Percentiles rank a stretch among this genome's conserved stretches.
Conservation (phyloP, 2,797 vertebrate genomes). For the Picus viridis region DNA sequence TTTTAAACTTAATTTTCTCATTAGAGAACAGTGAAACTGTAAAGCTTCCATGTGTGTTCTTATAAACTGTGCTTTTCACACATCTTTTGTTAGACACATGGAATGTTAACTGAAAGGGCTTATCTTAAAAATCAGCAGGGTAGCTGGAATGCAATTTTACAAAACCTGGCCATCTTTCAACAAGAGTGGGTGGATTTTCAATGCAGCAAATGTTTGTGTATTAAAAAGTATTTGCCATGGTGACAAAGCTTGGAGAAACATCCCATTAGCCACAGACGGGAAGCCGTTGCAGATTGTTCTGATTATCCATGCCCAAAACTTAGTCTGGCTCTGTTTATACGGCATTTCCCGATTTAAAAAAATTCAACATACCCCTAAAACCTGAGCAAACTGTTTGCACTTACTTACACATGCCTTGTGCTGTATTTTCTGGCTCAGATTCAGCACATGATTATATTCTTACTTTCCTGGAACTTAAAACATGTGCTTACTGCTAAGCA, state of each 20-base stretch:
- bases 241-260: conserved; percentile 85
- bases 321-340: conserved; percentile 76
- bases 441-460: conserved; percentile 67
- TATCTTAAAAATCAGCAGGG: conserved; percentile 83
- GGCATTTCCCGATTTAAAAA: conserved; percentile 62
- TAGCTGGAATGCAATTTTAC: conserved; percentile 83
- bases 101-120: conserved; percentile 79
- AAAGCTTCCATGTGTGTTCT: conserved; percentile 68
- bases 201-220: conserved; percentile 86
- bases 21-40: conserved; percentile 61
- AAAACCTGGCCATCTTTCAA: conserved; percentile 85
- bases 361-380: conserved; percentile 68
- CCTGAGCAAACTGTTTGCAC: conserved; percentile 65
- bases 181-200: conserved; percentile 85
- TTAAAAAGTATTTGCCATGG: conserved; percentile 86
- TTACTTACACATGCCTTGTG: conserved; percentile 68
- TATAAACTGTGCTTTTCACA: conserved; percentile 74
- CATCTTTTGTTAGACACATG: conserved; percentile 77
- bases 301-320: conserved; percentile 81
- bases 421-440: conserved; percentile 58
- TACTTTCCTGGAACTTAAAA: conserved; percentile 69
- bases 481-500: conserved; percentile 67
- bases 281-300: conserved; percentile 83
- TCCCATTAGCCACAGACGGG: conserved; percentile 84
- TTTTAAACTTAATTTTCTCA: conserved; percentile 52